A percentile compares a stretch with the other conserved stretches of the same genome.
Conservation (phyloP, 2,113 vertebrate species). For the Solenodon paradoxus region DNA sequence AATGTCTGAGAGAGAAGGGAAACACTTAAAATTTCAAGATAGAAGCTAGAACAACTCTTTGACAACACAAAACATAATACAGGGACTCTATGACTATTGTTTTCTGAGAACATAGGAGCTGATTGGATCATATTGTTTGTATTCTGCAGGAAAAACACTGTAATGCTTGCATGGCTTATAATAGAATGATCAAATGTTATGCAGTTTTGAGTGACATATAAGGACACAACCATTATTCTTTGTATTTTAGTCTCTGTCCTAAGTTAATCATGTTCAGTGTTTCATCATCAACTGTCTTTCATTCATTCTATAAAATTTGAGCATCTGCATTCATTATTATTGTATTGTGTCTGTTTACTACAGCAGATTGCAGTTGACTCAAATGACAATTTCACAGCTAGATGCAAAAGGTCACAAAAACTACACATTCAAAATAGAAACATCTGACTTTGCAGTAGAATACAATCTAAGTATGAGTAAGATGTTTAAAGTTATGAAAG, state of each 20-base stretch:
- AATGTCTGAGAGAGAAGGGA: conserved; percentile 34
- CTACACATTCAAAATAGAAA: conserved; percentile 65
- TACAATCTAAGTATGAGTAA: neutral
- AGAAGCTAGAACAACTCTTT: conserved; percentile 56
- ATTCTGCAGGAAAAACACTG: conserved; percentile 32
- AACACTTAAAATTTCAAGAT: conserved; percentile 21
- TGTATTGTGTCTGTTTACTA: conserved; percentile 62
- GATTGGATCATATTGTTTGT: conserved; percentile 41
- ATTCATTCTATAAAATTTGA: conserved; percentile 64
- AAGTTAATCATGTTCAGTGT: conserved; percentile 62
- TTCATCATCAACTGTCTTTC: conserved; percentile 52
- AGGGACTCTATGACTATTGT: conserved; percentile 20
- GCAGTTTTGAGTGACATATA: conserved; percentile 42
- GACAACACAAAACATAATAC: conserved; percentile 2
- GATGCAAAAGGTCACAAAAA: conserved; percentile 46
- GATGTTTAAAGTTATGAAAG: neutral
- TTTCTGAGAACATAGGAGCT: conserved; percentile 52
- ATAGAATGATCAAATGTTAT: conserved; percentile 51
- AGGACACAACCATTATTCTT: conserved; percentile 45
- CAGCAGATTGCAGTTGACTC: conserved; percentile 57
- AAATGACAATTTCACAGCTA: conserved; percentile 54
- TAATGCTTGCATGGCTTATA: conserved; percentile 60
- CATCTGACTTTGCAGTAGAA: conserved; percentile 15
- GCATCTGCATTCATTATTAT: conserved; percentile 33
- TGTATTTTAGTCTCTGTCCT: conserved; percentile 46